Conservation (phyloP, 2,888 invertebrate genomes). For the Globia sparganii region DNA sequence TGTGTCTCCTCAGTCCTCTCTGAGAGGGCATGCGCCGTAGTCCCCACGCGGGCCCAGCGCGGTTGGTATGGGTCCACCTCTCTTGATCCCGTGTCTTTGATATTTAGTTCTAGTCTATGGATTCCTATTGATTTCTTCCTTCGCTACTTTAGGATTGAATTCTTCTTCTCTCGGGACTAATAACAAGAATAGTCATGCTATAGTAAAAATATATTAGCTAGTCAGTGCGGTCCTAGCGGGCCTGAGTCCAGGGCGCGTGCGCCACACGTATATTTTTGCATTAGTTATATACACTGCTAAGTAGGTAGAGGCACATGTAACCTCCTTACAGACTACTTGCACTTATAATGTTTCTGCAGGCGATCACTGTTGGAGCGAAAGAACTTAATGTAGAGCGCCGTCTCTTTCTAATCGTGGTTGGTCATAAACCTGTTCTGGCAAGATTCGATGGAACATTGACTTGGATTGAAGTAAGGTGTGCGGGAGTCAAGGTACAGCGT, state of each 20-base stretch:
- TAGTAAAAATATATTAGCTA: neutral
- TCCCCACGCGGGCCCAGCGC: neutral
- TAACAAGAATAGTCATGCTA: neutral
- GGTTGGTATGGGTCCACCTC: neutral
- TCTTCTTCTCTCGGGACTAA: neutral
- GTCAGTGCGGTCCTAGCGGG: neutral
- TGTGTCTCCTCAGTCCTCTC: neutral
- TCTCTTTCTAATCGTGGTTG: constrained; percentile 30
- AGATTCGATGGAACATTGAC: neutral
- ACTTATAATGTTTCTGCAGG: constrained; percentile 46
- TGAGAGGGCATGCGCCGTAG: neutral
- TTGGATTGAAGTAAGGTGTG: no score
- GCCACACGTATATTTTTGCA: neutral
- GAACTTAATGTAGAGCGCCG: neutral
- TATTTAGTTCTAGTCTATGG: neutral
- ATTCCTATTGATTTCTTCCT: neutral
- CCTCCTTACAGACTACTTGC: constrained; percentile 17
- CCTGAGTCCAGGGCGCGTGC: neutral
- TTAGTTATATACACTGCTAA: neutral
- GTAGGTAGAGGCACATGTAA: neutral
- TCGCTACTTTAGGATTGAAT: neutral
- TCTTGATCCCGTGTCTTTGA: neutral
- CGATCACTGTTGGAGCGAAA: constrained; percentile 27
- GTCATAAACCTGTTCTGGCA: constrained; percentile 31
- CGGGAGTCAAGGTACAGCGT: neutral